Conservation (phyloP, 2,888 invertebrate species). For the Drosophila limbata region DNA sequence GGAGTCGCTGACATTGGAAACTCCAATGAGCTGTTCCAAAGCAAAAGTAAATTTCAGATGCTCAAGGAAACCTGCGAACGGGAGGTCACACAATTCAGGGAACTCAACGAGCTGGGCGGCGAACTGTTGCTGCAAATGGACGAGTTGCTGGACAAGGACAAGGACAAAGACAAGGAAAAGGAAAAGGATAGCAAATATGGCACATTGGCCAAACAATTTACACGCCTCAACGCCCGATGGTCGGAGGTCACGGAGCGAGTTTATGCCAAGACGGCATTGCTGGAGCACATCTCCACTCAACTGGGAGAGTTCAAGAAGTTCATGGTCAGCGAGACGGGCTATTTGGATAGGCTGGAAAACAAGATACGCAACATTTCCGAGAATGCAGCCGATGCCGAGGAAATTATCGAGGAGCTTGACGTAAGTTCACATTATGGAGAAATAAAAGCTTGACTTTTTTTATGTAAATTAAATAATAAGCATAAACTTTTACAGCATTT, state of each 20-base stretch:
- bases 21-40: constrained; percentile 90
- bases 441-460: background rate
- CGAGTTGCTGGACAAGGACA: constrained; percentile 76
- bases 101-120: constrained; percentile 89
- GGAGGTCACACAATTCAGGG: constrained; percentile 88
- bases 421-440: constrained; percentile 87
- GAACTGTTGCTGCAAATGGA: constrained; percentile 88
- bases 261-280: constrained; percentile 88
- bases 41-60: constrained; percentile 89
- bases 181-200: constrained; percentile 86
- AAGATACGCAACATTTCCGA: constrained; percentile 90
- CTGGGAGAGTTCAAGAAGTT: constrained; percentile 92
- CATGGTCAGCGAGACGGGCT: constrained; percentile 90
- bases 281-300: constrained; percentile 91
- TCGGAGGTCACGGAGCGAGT: constrained; percentile 89
- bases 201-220: constrained; percentile 88
- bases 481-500: background rate
- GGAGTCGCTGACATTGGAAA: constrained; percentile 87
- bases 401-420: constrained; percentile 95
- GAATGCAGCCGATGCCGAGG: constrained; percentile 93
- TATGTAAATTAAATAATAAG: background rate
- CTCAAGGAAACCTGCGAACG: constrained; percentile 91
- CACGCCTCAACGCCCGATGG: constrained; percentile 90
- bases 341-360: constrained; percentile 92
- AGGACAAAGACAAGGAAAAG: constrained; percentile 77